Evolutionary conservation across 2,113 vertebrate genomes (phyloP).

Genomic region (Corvus moneduloides): DNA sequence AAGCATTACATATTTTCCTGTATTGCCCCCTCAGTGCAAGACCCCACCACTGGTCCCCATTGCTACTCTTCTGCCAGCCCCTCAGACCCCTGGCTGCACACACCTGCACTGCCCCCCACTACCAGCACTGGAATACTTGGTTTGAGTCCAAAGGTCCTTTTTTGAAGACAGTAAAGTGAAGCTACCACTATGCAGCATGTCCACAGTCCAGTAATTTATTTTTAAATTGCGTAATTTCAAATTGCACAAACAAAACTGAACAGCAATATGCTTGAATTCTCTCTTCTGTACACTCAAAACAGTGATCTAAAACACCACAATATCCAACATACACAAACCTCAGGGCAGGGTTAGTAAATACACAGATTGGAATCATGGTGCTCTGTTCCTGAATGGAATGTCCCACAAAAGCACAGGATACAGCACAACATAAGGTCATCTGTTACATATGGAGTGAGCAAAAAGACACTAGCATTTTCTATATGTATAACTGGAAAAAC

Average conservation of each 20-base stretch:
- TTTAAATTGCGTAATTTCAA: slow-evolving; percentile 84
- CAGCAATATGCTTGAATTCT: slow-evolving; percentile 83
- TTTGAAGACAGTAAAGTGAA: slow-evolving; percentile 72
- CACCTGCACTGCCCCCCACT: background rate
- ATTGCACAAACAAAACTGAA: slow-evolving; percentile 85
- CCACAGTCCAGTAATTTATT: slow-evolving; percentile 88
- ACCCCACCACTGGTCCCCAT: background rate
- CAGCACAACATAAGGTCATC: slow-evolving; percentile 86
- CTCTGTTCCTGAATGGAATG: slow-evolving; percentile 88
- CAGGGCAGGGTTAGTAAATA: slow-evolving; percentile 86
- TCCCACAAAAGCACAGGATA: slow-evolving; percentile 88
- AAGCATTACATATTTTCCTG: background rate
- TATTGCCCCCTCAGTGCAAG: slow-evolving; percentile 44
- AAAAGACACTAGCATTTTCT: slow-evolving; percentile 83
- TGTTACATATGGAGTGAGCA: slow-evolving; percentile 88
- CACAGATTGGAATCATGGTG: slow-evolving; percentile 83
- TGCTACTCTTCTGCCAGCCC: slow-evolving; percentile 17
- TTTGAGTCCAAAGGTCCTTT: slow-evolving; percentile 34
- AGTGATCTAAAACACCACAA: slow-evolving; percentile 98
- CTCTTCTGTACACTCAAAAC: slow-evolving; percentile 89
- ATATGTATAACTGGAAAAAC: slow-evolving; percentile 83
- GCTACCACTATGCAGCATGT: slow-evolving; percentile 77
- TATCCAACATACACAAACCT: slow-evolving; percentile 97
- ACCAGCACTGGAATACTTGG: slow-evolving; percentile 32
- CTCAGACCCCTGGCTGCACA: background rate